These are phyloP conservation scores for Corythaeola cristata DNA, from an alignment of 2,113 vertebrate genomes.

Conservation along the genomic window DNA sequence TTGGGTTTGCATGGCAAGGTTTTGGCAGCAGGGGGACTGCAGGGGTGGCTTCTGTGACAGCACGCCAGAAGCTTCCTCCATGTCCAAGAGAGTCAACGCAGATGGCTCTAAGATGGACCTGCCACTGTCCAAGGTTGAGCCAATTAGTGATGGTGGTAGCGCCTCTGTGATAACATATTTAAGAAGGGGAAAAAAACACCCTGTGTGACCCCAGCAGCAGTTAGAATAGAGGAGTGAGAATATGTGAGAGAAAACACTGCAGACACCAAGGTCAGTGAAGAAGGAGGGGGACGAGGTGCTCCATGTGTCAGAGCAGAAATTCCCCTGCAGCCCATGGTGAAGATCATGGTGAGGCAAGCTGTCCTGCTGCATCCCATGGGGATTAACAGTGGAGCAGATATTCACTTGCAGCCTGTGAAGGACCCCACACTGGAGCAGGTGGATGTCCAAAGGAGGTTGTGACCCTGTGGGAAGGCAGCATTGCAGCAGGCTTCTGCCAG, in stretches of 20 bases:
- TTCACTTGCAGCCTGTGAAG: neutral
- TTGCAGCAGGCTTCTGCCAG: neutral
- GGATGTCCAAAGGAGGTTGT: neutral
- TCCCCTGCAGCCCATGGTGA: neutral
- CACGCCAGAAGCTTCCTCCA: neutral
- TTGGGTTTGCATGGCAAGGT: neutral
- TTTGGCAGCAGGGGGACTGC: neutral
- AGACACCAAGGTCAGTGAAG: neutral
- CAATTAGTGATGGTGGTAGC: too few species aligned
- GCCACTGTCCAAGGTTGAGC: too few species aligned
- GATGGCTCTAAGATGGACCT: too few species aligned
- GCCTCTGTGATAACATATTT: neutral
- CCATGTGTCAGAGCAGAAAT: neutral
- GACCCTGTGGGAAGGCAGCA: accelerated
- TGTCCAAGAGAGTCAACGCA: too few species aligned
- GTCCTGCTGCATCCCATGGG: neutral
- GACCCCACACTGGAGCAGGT: accelerated
- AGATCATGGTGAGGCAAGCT: neutral
- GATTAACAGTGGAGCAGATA: neutral
- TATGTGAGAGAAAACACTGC: neutral
- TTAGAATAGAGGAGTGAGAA: neutral
- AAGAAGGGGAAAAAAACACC: neutral
- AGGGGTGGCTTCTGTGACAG: neutral
- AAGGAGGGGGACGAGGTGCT: neutral
- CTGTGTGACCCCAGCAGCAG: neutral